phyloP scores from a whole-genome alignment of 2,113 vertebrate species.

The Pseudopipra pipra region DNA sequence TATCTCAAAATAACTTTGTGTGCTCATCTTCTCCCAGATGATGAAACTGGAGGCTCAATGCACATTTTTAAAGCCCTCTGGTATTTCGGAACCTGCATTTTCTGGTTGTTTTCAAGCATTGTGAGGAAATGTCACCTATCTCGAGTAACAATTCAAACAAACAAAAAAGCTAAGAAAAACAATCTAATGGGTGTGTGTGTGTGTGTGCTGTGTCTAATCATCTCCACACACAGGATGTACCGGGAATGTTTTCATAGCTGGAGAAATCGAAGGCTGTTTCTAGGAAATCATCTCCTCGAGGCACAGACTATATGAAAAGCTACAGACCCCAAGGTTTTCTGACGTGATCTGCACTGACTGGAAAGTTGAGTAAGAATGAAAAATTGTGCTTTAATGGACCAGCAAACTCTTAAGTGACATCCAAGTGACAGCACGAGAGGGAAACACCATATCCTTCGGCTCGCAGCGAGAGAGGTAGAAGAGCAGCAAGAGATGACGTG shows the following conservation, averaged over 20 bases:
- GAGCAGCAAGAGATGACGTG: not conserved
- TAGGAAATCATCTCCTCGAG: conserved; percentile 52
- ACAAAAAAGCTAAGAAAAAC: not conserved
- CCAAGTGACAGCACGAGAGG: not conserved
- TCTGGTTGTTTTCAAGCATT: not conserved
- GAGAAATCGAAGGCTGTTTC: conserved; percentile 14
- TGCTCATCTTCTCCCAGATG: not conserved
- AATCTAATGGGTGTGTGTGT: not conserved
- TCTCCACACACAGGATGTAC: conserved; percentile 24
- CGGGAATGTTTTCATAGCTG: conserved; percentile 57
- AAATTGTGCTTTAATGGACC: not conserved
- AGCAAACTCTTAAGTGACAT: not conserved
- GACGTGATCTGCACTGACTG: not conserved
- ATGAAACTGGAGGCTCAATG: not conserved
- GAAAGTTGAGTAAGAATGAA: not conserved
- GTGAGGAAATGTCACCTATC: not conserved
- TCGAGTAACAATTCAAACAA: not conserved
- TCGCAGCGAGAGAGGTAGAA: not conserved
- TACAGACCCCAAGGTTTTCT: not conserved
- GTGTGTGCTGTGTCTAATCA: not conserved
- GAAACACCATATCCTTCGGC: conserved; percentile 16
- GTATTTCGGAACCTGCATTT: not conserved
- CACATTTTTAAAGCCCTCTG: not conserved
- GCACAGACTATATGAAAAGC: not conserved
- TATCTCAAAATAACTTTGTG: not conserved